Percentiles rank a stretch among this genome's conserved stretches.
phyloP scores from a whole-genome alignment of 2,888 invertebrate species.

The Drosophila borborema region DNA sequence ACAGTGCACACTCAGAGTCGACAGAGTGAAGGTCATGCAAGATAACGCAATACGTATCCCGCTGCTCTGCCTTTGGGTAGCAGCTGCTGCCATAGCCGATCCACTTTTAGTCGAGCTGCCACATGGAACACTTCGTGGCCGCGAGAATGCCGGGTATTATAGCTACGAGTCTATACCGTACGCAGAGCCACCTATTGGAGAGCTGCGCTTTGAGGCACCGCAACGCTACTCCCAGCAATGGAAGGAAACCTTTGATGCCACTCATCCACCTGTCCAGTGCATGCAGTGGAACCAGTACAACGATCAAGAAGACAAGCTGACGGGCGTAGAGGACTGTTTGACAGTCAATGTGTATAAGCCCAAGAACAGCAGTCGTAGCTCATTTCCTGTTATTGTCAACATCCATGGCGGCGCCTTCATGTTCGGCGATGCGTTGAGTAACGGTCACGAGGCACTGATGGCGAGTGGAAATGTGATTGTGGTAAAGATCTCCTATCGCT shows the following conservation, averaged over 20 bases:
- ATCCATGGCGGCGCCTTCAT: constrained; percentile 91
- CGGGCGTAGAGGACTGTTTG: constrained; percentile 89
- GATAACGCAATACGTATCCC: background rate
- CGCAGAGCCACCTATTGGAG: constrained; percentile 88
- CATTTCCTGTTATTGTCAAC: constrained; percentile 88
- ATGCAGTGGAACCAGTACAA: constrained; percentile 87
- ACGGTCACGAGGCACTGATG: constrained; percentile 88
- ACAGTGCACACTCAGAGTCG: constrained; percentile 16
- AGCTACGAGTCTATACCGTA: constrained; percentile 89
- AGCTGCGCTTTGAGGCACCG: constrained; percentile 87
- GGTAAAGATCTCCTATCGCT: constrained; percentile 89
- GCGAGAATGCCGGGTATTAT: constrained; percentile 84
- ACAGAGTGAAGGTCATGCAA: constrained; percentile 16
- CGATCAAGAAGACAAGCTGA: constrained; percentile 58
- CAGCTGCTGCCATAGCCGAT: constrained; percentile 20
- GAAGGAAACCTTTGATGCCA: constrained; percentile 85
- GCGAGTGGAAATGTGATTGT: constrained; percentile 87
- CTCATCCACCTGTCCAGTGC: constrained; percentile 87
- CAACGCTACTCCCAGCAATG: constrained; percentile 63
- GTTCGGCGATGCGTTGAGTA: constrained; percentile 86
- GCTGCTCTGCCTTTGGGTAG: constrained; percentile 10
- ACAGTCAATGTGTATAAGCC: constrained; percentile 89
- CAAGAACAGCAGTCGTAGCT: constrained; percentile 29
- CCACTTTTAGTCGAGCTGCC: constrained; percentile 62
- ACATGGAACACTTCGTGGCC: constrained; percentile 76